phyloP scores from a whole-genome alignment of 2,113 vertebrate species.

The Bettongia penicillata region DNA sequence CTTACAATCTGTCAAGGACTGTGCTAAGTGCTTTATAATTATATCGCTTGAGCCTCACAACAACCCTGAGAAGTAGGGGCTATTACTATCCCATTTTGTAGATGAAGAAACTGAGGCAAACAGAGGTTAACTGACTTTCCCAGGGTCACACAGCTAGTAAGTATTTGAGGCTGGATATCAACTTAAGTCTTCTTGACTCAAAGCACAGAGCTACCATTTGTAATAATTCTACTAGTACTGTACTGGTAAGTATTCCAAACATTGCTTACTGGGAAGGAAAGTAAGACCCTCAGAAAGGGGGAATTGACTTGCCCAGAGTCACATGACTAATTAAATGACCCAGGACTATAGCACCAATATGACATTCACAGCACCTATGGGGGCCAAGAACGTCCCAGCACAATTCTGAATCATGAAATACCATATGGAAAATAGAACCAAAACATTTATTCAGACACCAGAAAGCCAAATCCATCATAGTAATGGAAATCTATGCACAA shows the following conservation, averaged over 20 bases:
- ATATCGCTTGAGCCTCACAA: background rate
- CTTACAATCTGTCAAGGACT: background rate
- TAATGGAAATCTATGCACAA: too few relatives aligned
- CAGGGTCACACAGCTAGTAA: background rate
- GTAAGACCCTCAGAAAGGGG: background rate
- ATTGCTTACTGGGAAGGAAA: background rate
- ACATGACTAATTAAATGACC: background rate
- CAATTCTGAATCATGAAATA: too few relatives aligned
- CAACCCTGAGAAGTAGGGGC: background rate
- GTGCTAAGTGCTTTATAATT: background rate
- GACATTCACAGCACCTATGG: too few relatives aligned
- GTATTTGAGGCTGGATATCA: background rate
- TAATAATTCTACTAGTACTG: background rate
- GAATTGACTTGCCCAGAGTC: background rate
- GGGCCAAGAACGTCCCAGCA: too few relatives aligned
- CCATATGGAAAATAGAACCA: too few relatives aligned
- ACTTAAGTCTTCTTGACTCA: background rate
- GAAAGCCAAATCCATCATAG: too few relatives aligned
- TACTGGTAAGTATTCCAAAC: background rate
- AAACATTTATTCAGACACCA: too few relatives aligned
- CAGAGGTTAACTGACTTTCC: background rate
- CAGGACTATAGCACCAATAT: too few relatives aligned
- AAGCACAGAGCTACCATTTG: background rate
- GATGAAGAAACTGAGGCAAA: background rate
- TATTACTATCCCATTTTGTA: background rate